These are phyloP conservation scores for Actias luna DNA, from an alignment of 2,888 invertebrate species.

Conservation along the genomic window DNA sequence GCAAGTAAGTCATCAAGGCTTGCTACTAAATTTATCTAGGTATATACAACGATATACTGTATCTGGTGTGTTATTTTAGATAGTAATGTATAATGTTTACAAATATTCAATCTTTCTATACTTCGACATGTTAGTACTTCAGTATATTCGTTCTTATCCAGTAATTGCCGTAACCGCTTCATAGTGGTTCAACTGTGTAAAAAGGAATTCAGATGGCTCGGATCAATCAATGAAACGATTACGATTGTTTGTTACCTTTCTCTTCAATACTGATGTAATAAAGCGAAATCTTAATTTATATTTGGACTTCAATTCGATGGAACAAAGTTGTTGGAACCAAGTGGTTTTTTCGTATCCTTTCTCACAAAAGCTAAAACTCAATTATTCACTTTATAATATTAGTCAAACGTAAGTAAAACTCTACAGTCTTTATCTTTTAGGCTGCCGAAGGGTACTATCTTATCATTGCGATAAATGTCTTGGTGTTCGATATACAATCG, in stretches of 20 bases:
- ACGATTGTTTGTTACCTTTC: conserved; percentile 43
- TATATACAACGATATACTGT: neutral
- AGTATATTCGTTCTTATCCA: conserved; percentile 42
- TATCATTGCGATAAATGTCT: conserved; percentile 75
- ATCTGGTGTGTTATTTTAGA: neutral
- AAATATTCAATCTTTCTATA: conserved; percentile 54
- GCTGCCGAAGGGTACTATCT: conserved; percentile 53
- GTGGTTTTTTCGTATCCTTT: conserved; percentile 24
- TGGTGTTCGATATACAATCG: conserved; percentile 70
- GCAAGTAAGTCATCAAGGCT: neutral
- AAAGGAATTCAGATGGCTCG: conserved; percentile 28
- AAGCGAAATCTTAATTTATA: conserved; percentile 7
- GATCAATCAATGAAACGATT: conserved; percentile 26
- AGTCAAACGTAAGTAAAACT: conserved; percentile 37
- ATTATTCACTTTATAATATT: conserved; percentile 13
- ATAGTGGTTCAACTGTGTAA: conserved; percentile 35
- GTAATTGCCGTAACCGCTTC: conserved; percentile 41
- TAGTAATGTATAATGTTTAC: conserved; percentile 63
- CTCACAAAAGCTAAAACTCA: conserved; percentile 13
- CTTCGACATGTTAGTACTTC: conserved; percentile 41
- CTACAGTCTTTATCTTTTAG: conserved; percentile 42
- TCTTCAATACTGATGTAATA: conserved; percentile 46
- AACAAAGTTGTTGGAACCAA: conserved; percentile 45
- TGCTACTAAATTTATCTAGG: neutral
- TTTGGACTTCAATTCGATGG: conserved; percentile 35